These are phyloP conservation scores for Eupeodes latifasciatus DNA, from an alignment of 2,888 invertebrate species.

Conservation along the genomic window DNA sequence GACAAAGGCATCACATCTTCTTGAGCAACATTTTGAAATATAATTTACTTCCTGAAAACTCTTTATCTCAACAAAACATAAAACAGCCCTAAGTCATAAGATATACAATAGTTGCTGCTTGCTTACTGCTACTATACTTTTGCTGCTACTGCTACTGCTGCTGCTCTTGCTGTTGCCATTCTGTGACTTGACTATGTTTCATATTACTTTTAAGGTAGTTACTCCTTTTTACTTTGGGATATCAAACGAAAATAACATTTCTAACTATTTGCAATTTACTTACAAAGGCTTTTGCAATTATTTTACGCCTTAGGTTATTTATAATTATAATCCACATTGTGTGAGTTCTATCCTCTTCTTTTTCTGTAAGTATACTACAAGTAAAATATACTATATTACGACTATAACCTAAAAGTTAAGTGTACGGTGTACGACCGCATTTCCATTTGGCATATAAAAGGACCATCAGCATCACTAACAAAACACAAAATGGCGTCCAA, in stretches of 20 bases:
- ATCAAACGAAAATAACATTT: constrained; percentile 57
- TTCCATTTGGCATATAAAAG: constrained; percentile 8
- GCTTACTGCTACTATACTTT: neutral
- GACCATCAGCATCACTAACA: neutral
- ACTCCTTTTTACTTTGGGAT: constrained; percentile 48
- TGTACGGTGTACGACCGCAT: neutral
- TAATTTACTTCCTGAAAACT: constrained; percentile 37
- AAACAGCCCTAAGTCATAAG: constrained; percentile 40
- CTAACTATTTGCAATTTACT: constrained; percentile 52
- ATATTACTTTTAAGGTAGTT: constrained; percentile 44
- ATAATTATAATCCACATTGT: constrained; percentile 42
- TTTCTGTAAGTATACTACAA: neutral
- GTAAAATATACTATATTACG: too few species aligned
- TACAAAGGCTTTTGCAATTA: constrained; percentile 50
- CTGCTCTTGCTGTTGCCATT: neutral
- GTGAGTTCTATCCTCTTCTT: neutral
- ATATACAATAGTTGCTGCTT: constrained; percentile 19
- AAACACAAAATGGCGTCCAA: constrained; percentile 3
- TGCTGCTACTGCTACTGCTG: constrained; percentile 1
- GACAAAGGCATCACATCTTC: constrained; percentile 41
- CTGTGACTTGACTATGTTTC: constrained; percentile 38
- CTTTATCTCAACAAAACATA: constrained; percentile 44
- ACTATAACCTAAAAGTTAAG: neutral
- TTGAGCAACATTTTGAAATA: constrained; percentile 22
- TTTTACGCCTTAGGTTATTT: constrained; percentile 38